Evolutionary conservation across 2,113 vertebrate species (phyloP).

Genomic region (Cephalopterus ornatus): DNA sequence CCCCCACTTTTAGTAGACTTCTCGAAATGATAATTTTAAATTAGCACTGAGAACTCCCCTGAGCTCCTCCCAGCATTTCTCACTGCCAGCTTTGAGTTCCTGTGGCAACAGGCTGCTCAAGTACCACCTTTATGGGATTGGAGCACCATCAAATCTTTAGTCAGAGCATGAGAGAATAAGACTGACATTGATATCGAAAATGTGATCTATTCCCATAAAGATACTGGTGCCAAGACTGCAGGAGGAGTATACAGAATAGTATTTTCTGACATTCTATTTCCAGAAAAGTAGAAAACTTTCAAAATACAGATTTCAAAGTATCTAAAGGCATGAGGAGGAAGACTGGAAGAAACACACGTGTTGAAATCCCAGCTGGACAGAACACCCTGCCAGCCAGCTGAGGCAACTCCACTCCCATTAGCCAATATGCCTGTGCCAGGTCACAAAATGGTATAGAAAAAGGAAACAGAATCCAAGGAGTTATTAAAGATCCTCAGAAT

Average conservation of each 20-base stretch:
- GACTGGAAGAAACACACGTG: fast-evolving
- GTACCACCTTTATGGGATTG: background rate
- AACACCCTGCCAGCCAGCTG: background rate
- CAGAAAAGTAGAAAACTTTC: background rate
- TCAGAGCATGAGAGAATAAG: background rate
- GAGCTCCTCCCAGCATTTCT: background rate
- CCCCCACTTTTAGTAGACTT: background rate
- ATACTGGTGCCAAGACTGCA: background rate
- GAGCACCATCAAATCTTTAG: background rate
- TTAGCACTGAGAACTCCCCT: background rate
- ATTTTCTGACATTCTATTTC: background rate
- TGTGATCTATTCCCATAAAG: background rate
- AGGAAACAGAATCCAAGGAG: background rate
- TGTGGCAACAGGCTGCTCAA: background rate
- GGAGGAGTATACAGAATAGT: background rate
- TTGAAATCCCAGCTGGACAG: background rate
- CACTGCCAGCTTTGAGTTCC: background rate
- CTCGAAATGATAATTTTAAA: background rate
- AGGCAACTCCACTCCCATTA: background rate
- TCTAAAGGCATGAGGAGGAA: background rate
- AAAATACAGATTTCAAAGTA: background rate
- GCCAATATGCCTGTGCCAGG: background rate
- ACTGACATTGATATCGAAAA: background rate
- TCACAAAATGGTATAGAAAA: background rate
- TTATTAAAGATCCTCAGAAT: background rate